Percentiles rank a stretch among this genome's conserved stretches.
These are phyloP conservation scores for Arctopsyche grandis DNA, from an alignment of 1,140 invertebrate genomes.

Conservation along the genomic window DNA sequence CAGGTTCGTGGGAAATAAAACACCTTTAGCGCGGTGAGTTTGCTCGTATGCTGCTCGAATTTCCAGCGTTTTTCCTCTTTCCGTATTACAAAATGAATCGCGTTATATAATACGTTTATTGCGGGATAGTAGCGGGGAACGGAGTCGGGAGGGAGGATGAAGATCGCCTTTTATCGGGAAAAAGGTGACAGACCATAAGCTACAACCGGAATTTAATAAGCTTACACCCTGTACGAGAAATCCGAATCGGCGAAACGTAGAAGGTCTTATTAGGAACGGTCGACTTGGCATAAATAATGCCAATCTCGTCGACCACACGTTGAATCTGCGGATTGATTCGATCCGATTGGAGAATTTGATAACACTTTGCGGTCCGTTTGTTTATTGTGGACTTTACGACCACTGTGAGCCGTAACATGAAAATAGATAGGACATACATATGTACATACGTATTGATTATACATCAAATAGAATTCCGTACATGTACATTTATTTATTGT, in stretches of 20 bases:
- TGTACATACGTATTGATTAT: too few species aligned
- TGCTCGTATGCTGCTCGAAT: conserved; percentile 11
- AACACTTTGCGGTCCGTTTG: background rate
- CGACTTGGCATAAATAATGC: conserved; percentile 9
- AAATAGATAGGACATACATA: too few species aligned
- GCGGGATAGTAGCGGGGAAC: background rate
- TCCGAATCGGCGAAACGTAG: background rate
- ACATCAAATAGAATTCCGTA: too few species aligned
- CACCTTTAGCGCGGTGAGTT: background rate
- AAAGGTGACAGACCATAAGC: background rate
- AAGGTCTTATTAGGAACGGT: conserved; percentile 17
- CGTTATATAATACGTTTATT: background rate
- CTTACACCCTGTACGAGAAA: background rate
- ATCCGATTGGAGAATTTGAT: background rate
- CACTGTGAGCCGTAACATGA: too few species aligned
- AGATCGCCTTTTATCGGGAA: background rate
- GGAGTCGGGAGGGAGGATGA: too few species aligned
- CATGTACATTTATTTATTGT: too few species aligned
- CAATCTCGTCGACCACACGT: conserved; percentile 3
- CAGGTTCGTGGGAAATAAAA: conserved; percentile 23
- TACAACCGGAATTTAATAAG: conserved; percentile 17
- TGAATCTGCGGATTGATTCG: background rate
- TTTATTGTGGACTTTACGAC: too few species aligned
- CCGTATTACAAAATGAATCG: background rate
- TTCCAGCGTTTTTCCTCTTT: background rate